Evolutionary conservation across 2,797 vertebrate genomes (phyloP).

Genomic region (Taenioides sp.): DNA sequence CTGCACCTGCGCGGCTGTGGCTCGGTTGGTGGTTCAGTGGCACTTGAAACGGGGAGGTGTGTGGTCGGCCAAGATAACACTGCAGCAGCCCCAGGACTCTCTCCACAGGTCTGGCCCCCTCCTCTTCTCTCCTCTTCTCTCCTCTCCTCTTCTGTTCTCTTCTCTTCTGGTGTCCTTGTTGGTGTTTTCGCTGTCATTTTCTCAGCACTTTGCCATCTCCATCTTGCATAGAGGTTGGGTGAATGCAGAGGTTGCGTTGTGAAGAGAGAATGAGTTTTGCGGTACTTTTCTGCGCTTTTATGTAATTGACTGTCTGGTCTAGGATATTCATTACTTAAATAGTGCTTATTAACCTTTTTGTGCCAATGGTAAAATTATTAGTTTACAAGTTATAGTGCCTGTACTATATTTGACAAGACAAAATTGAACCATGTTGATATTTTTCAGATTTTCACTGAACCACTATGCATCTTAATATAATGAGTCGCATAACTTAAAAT

Average conservation of each 20-base stretch:
- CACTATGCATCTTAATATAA: no score
- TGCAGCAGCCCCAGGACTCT: slow-evolving; percentile 46
- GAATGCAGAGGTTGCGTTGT: slow-evolving; percentile 9
- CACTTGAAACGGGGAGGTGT: slow-evolving; percentile 73
- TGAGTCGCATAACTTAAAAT: no score
- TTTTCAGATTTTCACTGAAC: no score
- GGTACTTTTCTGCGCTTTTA: neutral
- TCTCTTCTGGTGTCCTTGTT: slow-evolving; percentile 22
- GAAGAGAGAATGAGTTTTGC: neutral
- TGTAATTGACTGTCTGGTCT: neutral
- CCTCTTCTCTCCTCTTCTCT: neutral
- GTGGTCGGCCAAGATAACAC: slow-evolving; percentile 66
- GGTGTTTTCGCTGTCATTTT: neutral
- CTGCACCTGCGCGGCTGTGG: slow-evolving; percentile 43
- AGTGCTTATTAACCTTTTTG: no score
- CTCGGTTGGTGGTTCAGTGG: slow-evolving; percentile 56
- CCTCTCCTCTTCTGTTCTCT: slow-evolving; percentile 12
- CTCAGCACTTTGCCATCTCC: slow-evolving; percentile 2
- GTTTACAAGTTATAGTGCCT: no score
- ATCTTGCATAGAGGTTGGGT: slow-evolving; percentile 12
- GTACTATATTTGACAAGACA: no score
- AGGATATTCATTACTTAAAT: no score
- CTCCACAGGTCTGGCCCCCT: slow-evolving; percentile 45
- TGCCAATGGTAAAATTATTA: no score
- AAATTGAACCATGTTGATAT: no score